A percentile compares a stretch with the other conserved stretches of the same genome.
Evolutionary conservation across 30 jellyfish, hydroid and myxozoan genomes (phyloP).

Genomic region (Calvadosia cruxmelitensis): DNA sequence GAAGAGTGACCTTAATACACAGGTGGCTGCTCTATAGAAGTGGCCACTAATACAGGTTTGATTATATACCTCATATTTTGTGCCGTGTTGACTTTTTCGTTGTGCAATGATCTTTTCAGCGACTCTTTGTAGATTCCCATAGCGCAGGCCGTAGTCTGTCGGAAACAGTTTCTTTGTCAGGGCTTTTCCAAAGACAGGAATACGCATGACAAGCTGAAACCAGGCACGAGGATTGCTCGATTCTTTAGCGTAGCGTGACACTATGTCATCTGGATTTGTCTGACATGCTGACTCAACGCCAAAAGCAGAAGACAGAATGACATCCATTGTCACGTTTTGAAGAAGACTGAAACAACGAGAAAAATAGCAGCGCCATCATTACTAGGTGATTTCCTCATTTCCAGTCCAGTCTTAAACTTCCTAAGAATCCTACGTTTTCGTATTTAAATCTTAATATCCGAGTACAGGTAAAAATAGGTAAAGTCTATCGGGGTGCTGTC

Average conservation of each 20-base stretch:
- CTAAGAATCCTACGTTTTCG: no score
- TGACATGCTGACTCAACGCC: slow-evolving; percentile 33
- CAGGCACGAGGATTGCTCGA: slow-evolving; percentile 25
- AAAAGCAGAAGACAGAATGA: slow-evolving; percentile 41
- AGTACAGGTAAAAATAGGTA: no score
- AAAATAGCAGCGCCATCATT: no score
- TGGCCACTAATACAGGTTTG: no score
- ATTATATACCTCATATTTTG: no score
- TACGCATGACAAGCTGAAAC: slow-evolving; percentile 15
- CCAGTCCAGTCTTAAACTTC: no score
- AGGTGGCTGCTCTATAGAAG: no score
- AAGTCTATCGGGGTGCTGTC: no score
- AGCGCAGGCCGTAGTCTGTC: slow-evolving; percentile 12
- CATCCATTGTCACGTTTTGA: slow-evolving; percentile 41
- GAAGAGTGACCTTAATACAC: no score
- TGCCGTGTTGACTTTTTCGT: no score
- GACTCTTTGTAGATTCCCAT: neutral
- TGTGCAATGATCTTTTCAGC: slow-evolving; percentile 20
- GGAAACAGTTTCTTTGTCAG: slow-evolving; percentile 2
- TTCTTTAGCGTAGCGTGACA: slow-evolving; percentile 9
- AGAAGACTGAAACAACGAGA: slow-evolving; percentile 34
- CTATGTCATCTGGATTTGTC: slow-evolving; percentile 35
- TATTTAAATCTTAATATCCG: no score
- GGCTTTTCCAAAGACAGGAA: slow-evolving; percentile 27
- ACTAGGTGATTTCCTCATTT: no score